Evolutionary conservation across 2,888 invertebrate species (phyloP), one percentile per base, ranked within the genome.

Genomic region (Lasius fuliginosus): DNA sequence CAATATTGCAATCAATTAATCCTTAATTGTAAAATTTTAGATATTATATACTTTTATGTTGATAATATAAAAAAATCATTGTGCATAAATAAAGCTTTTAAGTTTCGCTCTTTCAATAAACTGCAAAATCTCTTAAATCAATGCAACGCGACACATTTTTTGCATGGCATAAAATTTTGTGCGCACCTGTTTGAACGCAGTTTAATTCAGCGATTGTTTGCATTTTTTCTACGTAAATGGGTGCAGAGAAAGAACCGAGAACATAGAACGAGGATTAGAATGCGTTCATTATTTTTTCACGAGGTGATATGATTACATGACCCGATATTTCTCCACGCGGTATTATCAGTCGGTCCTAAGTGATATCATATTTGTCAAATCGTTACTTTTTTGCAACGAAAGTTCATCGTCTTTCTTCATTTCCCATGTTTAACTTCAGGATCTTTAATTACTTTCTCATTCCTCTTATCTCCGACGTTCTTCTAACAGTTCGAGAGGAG

Each of bases 251-350:
- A 27, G 42, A 5, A 15, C 33, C 71, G 60, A 42, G 79, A 33
- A 40, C 27, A 40, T 33, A 71, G 46, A 69, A 46, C 46, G n/a
- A 27, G n/a, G 60, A 62, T 81, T 71, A 71, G 60, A 46, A 46
- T 60, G 79, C 60, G 49, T 81, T 71, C 79, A 60, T 79, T 81
- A 81, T 79, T 79, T 56, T 79, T 79, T 79, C 46, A 77, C 53
- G 67, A 53, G n/a, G 27, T 36, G 53, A 27, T 76, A 76, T n/a
- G 49, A 27, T 67, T 40, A 53, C 76, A 53, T 53, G 65, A 36
- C 9, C 3, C 56, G 42, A 42, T 77, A 67, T 56, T 67, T 64
- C 53, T 6, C 27, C 40, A 11, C 15, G 58, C 27, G 9, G 12
- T 65, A 64, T 81, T 81, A 69, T 79, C 79, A 49, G 27, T 81